Conservation (phyloP, 2,113 vertebrate species). For the Otis tarda region DNA sequence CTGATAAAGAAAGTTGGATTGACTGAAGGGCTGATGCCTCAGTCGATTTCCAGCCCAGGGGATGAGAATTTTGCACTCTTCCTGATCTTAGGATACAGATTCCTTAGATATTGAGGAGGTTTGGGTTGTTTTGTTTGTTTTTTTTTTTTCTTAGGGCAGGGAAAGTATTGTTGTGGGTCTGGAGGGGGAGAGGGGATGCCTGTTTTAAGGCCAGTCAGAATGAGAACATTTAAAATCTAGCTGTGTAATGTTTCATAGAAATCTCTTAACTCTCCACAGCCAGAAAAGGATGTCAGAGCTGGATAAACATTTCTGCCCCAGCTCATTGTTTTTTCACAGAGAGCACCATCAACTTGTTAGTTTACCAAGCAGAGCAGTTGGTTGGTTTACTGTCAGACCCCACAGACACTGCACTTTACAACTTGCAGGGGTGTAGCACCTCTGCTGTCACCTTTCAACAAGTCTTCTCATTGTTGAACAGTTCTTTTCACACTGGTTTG, state of each 20-base stretch:
- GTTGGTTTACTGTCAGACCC: not conserved
- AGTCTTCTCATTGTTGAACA: fast-evolving
- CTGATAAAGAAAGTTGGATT: not conserved
- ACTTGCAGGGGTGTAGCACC: fast-evolving
- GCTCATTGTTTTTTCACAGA: not conserved
- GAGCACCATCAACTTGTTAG: fast-evolving
- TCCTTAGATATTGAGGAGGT: fast-evolving
- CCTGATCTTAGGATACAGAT: not conserved
- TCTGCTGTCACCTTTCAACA: not conserved
- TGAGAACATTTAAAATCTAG: fast-evolving
- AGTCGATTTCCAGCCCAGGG: not conserved
- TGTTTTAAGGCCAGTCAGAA: not conserved
- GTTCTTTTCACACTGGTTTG: not conserved
- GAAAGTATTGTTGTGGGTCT: not conserved
- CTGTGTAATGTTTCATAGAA: not conserved
- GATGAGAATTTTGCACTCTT: not conserved
- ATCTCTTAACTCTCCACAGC: not conserved
- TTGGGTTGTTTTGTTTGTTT: not conserved
- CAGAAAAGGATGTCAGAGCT: not conserved
- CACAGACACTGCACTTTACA: fast-evolving
- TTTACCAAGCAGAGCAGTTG: not conserved
- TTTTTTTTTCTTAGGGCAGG: not conserved
- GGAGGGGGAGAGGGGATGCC: no score
- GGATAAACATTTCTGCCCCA: no score
- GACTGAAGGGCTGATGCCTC: not conserved